Evolutionary conservation across 2,113 vertebrate genomes (phyloP).

Genomic region (Chroicocephalus ridibundus): DNA sequence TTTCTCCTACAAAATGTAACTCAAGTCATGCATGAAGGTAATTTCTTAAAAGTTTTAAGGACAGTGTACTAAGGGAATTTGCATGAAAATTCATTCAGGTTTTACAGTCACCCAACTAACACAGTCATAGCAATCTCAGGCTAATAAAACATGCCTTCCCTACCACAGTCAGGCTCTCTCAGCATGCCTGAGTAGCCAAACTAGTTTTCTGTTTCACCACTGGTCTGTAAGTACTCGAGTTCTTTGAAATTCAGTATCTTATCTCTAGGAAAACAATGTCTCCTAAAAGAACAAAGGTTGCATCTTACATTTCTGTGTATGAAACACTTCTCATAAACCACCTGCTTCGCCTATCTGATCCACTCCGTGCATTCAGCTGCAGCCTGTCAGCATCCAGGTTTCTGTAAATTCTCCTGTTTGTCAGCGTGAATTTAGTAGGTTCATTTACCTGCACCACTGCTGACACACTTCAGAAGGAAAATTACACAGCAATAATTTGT

Average conservation of each 20-base stretch:
- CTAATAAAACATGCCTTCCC: neutral
- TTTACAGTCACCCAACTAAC: neutral
- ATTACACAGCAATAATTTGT: neutral
- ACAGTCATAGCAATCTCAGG: neutral
- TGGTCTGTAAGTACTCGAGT: neutral
- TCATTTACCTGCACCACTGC: neutral
- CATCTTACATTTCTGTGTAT: neutral
- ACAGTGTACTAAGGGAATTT: neutral
- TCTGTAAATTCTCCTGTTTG: neutral
- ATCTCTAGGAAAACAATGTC: constrained; percentile 9
- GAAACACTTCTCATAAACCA: neutral
- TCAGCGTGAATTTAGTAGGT: neutral
- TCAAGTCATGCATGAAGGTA: neutral
- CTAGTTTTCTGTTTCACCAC: neutral
- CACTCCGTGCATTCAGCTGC: neutral
- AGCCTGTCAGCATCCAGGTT: neutral
- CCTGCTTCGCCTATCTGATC: neutral
- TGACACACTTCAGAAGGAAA: neutral
- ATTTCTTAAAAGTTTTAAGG: neutral
- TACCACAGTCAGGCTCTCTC: neutral
- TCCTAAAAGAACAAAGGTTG: constrained; percentile 14
- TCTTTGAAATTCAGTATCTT: constrained; percentile 42
- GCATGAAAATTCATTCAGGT: neutral
- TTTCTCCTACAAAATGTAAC: neutral
- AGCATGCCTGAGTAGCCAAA: neutral